Evolutionary conservation across 64 coral and sea anemone genomes (phyloP), one percentile per base, ranked within the genome.

Genomic region (Acropora tenuis): DNA sequence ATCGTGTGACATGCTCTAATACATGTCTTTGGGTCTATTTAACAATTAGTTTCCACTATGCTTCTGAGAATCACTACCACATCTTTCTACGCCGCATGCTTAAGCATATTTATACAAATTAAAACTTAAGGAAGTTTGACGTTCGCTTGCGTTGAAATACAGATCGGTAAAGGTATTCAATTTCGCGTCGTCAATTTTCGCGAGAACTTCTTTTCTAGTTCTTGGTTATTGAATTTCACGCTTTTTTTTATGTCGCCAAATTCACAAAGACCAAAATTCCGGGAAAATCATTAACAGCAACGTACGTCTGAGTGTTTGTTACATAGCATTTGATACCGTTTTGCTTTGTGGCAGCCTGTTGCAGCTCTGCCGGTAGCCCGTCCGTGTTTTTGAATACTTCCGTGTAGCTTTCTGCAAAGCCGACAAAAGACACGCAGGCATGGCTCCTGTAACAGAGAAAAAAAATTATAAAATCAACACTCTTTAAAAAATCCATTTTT

Each of bases 131-230:
- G n/a, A 73, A 73, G 60, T 63, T 63, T 18, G 60, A 63, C 12
- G 8, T 63, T 63, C 60, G 69, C 41, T 73, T 73, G 69, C 69
- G 1, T 73, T 73, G 41, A 20, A 41, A 73, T 73, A 40, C n/a
- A 73, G 69, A 30, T 73, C 40, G 69, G 69, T 73, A 73, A 73
- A 41, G 69, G 69, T 73, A 73, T 73, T 73, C n/a, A 73, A 73
- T 73, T 73, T 73, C 40, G 69, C 69, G 20, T 43, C 1, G 20
- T 73, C 69, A 73, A 63, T 63, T 63, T 63, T 63, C 1, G 69
- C 5, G 69, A 73, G 69, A 73, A 73, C 69, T 40, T 43, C 69
- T 73, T 73, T 63, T 63, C 60, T 63, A 63, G 60, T 43, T 73
- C 69, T 20, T 41, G 18, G 69, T 20, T 41, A 73, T 73, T 73